A percentile compares a stretch with the other conserved stretches of the same genome.
Evolutionary conservation across 2,888 invertebrate species (phyloP).

Genomic region (Acanthopleura granulata): DNA sequence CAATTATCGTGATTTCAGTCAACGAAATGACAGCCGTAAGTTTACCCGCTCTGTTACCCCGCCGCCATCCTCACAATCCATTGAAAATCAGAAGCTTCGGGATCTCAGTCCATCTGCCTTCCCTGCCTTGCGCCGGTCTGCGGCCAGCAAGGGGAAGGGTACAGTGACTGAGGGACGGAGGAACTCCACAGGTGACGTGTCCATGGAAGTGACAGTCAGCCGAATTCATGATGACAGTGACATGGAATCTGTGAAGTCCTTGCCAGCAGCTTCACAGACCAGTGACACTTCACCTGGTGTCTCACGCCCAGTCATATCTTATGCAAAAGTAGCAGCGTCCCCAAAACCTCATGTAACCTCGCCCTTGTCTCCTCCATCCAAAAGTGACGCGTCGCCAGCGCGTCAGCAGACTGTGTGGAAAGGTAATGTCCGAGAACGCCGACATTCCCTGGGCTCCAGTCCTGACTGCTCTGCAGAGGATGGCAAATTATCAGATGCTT

Average conservation of each 20-base stretch:
- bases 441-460: conserved; percentile 61
- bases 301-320: conserved; percentile 50
- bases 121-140: conserved; percentile 45
- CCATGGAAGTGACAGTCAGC: conserved; percentile 36
- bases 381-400: conserved; percentile 27
- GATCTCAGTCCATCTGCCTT: conserved; percentile 63
- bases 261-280: conserved; percentile 50
- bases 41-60: conserved; percentile 30
- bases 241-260: conserved; percentile 61
- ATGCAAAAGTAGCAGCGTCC: conserved; percentile 60
- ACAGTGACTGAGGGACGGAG: conserved; percentile 45
- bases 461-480: conserved; percentile 45
- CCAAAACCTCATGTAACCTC: conserved; percentile 35
- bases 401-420: conserved; percentile 56
- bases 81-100: conserved; percentile 26
- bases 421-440: conserved; percentile 54
- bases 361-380: conserved; percentile 26
- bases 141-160: conserved; percentile 35
- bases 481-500: conserved; percentile 26
- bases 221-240: conserved; percentile 57
- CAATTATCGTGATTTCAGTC: not conserved
- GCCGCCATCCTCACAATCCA: conserved; percentile 23
- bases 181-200: conserved; percentile 57
- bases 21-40: conserved; percentile 16
- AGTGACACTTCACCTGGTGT: conserved; percentile 30